Evolutionary conservation across 2,888 invertebrate genomes (phyloP).

Genomic region (Luperina testacea): DNA sequence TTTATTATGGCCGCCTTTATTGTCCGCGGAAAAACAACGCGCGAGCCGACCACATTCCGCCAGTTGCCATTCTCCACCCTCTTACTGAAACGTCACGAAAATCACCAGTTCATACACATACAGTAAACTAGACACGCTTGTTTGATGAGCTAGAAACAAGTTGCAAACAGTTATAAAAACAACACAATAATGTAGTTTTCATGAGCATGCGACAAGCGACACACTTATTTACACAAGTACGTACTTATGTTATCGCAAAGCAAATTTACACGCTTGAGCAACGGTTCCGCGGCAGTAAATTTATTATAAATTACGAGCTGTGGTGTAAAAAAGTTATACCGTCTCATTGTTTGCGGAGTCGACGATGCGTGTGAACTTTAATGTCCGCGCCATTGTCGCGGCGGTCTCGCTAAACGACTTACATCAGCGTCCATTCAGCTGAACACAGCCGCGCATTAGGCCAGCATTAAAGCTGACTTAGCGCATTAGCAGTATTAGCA

Average conservation of each 20-base stretch:
- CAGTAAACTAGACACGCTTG: constrained; percentile 49
- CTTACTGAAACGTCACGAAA: constrained; percentile 68
- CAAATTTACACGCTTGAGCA: constrained; percentile 77
- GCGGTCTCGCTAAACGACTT: constrained; percentile 71
- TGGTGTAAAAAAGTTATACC: constrained; percentile 73
- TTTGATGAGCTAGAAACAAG: constrained; percentile 56
- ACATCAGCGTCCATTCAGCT: constrained; percentile 73
- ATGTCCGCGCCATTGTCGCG: constrained; percentile 71
- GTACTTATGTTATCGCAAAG: constrained; percentile 77
- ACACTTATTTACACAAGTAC: constrained; percentile 72
- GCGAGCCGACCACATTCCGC: constrained; percentile 68
- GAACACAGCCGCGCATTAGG: constrained; percentile 72
- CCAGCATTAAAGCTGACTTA: constrained; percentile 75
- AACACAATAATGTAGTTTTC: constrained; percentile 57
- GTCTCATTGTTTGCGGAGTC: constrained; percentile 77
- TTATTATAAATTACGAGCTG: constrained; percentile 79
- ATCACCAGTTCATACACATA: constrained; percentile 60
- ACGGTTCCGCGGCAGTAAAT: constrained; percentile 72
- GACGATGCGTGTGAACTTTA: constrained; percentile 82
- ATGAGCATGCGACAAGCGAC: constrained; percentile 65
- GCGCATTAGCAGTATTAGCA: constrained; percentile 80
- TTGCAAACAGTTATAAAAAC: constrained; percentile 54
- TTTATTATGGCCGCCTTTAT: constrained; percentile 84
- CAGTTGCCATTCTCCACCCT: constrained; percentile 47
- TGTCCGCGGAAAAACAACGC: constrained; percentile 72